Evolutionary conservation across 1,140 invertebrate species (phyloP).

Genomic region (Yoshiicerus persimilis): DNA sequence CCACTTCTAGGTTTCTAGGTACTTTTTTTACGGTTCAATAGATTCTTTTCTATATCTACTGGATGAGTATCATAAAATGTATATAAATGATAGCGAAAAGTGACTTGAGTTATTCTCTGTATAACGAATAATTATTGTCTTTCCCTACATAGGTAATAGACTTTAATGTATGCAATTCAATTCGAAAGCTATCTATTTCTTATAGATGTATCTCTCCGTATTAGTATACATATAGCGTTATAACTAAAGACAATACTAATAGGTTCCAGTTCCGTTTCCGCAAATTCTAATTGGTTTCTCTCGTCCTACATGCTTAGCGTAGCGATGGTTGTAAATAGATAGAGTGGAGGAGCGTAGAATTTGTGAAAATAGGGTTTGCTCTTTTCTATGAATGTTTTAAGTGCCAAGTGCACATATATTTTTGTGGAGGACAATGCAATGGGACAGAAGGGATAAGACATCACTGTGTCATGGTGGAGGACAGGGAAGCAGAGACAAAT

Average conservation of each 20-base stretch:
- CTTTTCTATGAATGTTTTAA: neutral
- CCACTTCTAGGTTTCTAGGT: too few species aligned
- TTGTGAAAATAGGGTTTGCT: neutral
- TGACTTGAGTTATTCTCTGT: neutral
- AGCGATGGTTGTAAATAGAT: neutral
- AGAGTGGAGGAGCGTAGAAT: neutral
- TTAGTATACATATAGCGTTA: too few species aligned
- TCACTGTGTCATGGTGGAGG: neutral
- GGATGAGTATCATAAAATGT: neutral
- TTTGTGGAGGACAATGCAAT: neutral
- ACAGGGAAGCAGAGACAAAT: neutral
- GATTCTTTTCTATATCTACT: neutral
- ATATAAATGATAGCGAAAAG: neutral
- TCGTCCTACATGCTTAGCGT: neutral
- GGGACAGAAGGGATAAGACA: neutral
- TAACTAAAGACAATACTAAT: neutral
- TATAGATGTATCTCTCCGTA: too few species aligned
- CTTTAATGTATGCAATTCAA: neutral
- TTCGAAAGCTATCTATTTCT: too few species aligned
- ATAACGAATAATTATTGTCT: neutral
- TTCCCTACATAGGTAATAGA: neutral
- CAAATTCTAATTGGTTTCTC: conserved; percentile 1
- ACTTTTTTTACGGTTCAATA: neutral
- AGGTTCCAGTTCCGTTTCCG: conserved; percentile 10
- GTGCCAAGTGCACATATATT: neutral